phyloP scores from a whole-genome alignment of 2,888 invertebrate genomes.

The Chironomus riparius region DNA sequence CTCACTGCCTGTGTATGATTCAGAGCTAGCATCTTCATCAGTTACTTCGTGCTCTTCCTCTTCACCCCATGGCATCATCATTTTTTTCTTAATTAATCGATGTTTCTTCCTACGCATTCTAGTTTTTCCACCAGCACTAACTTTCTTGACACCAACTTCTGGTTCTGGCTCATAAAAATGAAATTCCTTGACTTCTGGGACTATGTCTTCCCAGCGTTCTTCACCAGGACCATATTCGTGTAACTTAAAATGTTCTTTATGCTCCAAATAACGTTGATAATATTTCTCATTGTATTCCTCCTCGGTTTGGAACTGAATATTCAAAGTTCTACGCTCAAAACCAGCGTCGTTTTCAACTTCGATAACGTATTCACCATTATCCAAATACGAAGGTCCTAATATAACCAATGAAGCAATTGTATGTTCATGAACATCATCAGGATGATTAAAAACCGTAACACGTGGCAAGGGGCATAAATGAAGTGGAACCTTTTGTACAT shows the following conservation, averaged over 20 bases:
- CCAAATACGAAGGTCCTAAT: background rate
- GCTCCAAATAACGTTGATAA: conserved; percentile 11
- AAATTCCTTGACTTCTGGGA: conserved; percentile 14
- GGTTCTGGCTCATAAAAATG: background rate
- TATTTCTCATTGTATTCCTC: conserved; percentile 18
- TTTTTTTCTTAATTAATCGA: background rate
- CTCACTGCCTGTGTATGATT: background rate
- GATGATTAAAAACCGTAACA: conserved; percentile 14
- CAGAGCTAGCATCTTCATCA: conserved; percentile 5
- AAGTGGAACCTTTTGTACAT: conserved; percentile 4
- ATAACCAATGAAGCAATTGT: conserved; percentile 14
- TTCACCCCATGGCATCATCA: conserved; percentile 12
- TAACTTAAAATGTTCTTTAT: conserved; percentile 15
- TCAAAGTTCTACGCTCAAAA: background rate
- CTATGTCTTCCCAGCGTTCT: conserved; percentile 13
- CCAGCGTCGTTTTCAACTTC: conserved; percentile 16
- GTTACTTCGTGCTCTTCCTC: background rate
- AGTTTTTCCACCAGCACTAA: background rate
- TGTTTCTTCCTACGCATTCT: conserved; percentile 1
- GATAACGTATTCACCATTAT: conserved; percentile 21
- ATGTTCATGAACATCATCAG: conserved; percentile 24
- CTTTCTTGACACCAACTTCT: background rate
- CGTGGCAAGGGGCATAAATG: conserved; percentile 3
- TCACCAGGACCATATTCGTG: conserved; percentile 13
- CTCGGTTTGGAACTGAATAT: conserved; percentile 20